phyloP scores from a whole-genome alignment of 1,140 invertebrate genomes.

The Pachyrhynchus sulphureomaculatus region DNA sequence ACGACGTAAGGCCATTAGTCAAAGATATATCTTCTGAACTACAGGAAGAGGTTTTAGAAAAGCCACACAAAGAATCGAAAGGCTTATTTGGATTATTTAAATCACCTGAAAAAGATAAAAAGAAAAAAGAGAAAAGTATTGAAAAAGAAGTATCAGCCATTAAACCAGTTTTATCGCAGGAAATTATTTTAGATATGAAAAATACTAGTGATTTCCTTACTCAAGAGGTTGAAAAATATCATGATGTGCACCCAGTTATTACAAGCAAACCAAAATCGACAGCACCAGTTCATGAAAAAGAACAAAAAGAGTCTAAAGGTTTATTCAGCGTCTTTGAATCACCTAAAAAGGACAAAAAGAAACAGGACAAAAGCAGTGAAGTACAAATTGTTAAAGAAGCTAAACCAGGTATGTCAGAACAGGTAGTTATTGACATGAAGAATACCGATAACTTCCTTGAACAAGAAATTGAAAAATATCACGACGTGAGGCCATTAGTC shows the following conservation, averaged over 20 bases:
- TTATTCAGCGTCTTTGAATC: constrained; percentile 9
- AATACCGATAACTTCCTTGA: constrained; percentile 23
- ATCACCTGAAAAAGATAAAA: constrained; percentile 2
- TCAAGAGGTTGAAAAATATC: constrained; percentile 33
- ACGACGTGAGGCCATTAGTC: constrained; percentile 20
- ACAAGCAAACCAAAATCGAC: neutral
- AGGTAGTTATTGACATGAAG: constrained; percentile 12
- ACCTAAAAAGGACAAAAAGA: constrained; percentile 24
- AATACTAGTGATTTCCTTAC: constrained; percentile 27
- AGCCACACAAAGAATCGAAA: constrained; percentile 1
- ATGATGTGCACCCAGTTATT: constrained; percentile 32
- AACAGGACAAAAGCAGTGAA: neutral
- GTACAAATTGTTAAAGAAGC: neutral
- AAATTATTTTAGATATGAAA: constrained; percentile 18
- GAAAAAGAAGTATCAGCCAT: neutral
- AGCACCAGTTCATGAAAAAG: neutral
- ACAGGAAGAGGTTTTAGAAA: neutral
- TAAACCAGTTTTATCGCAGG: neutral
- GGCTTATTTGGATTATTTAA: constrained; percentile 10
- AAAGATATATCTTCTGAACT: neutral
- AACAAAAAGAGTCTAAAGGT: neutral
- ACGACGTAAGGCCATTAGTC: constrained; percentile 24
- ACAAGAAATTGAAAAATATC: constrained; percentile 29
- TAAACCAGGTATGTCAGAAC: neutral
- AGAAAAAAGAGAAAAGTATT: neutral